Evolutionary conservation across 2,797 vertebrate genomes (phyloP).

Genomic region (Natrix natrix): DNA sequence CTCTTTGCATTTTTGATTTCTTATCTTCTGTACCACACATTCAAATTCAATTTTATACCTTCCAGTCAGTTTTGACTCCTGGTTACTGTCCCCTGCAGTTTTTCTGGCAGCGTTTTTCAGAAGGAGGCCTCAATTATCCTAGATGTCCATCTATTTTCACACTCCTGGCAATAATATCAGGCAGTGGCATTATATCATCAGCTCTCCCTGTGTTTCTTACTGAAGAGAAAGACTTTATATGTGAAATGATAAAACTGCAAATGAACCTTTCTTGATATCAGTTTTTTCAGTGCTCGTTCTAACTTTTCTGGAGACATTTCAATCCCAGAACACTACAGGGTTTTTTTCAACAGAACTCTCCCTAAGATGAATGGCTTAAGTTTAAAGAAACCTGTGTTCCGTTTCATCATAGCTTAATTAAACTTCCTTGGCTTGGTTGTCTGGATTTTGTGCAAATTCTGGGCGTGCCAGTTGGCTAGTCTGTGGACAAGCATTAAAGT

Average conservation of each 20-base stretch:
- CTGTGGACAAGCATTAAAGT: not conserved
- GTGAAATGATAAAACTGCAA: not conserved
- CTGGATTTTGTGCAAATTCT: not conserved
- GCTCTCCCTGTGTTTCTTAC: not conserved
- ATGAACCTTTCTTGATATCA: not conserved
- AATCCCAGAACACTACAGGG: not conserved
- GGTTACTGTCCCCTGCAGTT: not conserved
- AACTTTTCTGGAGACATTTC: not conserved
- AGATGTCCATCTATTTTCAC: not conserved
- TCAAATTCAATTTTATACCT: not conserved
- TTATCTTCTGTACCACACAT: not conserved
- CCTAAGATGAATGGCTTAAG: not conserved
- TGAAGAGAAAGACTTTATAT: not conserved
- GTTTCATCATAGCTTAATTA: not conserved
- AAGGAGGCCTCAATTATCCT: not conserved
- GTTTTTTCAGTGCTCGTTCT: not conserved
- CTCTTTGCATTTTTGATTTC: not conserved
- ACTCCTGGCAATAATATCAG: not conserved
- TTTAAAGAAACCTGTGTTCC: not conserved
- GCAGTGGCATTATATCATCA: not conserved
- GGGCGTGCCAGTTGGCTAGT: not conserved
- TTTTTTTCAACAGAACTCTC: not conserved
- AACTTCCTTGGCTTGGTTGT: not conserved
- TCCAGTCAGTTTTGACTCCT: not conserved
- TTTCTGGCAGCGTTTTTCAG: not conserved